Evolutionary conservation across 2,797 vertebrate genomes (phyloP).

Genomic region (Cetoscarus ocellatus): DNA sequence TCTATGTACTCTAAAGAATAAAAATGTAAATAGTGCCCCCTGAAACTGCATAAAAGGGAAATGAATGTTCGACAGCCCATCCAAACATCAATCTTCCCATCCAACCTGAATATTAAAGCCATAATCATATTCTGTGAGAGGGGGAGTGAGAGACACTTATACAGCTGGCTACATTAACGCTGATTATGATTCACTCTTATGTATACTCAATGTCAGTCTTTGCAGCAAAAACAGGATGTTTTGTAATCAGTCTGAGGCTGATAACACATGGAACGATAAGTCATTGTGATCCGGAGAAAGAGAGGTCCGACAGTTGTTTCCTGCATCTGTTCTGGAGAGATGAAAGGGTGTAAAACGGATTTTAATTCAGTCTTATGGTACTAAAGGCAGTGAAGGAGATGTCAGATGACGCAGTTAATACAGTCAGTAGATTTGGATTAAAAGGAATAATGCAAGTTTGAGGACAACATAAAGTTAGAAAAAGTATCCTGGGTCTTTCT

Average conservation of each 20-base stretch:
- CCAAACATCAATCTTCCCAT: constrained; percentile 19
- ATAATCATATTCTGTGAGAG: constrained; percentile 44
- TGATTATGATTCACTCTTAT: constrained; percentile 60
- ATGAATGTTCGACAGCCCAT: not conserved
- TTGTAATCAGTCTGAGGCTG: constrained; percentile 41
- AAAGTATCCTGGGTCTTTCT: too few relatives aligned
- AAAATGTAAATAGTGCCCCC: not conserved
- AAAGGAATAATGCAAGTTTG: too few relatives aligned
- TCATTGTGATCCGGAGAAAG: constrained; percentile 33
- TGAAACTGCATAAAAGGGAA: not conserved
- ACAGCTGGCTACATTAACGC: constrained; percentile 55
- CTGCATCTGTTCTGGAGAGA: constrained; percentile 38
- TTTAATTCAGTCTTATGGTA: constrained; percentile 13
- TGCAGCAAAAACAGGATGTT: constrained; percentile 61
- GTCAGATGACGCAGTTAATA: too few relatives aligned
- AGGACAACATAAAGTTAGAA: too few relatives aligned
- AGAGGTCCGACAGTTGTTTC: constrained; percentile 3
- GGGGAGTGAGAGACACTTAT: constrained; percentile 49
- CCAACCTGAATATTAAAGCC: constrained; percentile 38
- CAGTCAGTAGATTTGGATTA: too few relatives aligned
- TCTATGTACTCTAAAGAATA: constrained; percentile 4
- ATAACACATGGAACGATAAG: constrained; percentile 54
- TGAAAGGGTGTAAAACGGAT: constrained; percentile 15
- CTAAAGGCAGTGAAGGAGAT: too few relatives aligned
- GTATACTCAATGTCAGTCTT: constrained; percentile 58